Base-by-base conservation (phyloP, 2,113 vertebrate genomes). In the Papio anubis region DNA sequence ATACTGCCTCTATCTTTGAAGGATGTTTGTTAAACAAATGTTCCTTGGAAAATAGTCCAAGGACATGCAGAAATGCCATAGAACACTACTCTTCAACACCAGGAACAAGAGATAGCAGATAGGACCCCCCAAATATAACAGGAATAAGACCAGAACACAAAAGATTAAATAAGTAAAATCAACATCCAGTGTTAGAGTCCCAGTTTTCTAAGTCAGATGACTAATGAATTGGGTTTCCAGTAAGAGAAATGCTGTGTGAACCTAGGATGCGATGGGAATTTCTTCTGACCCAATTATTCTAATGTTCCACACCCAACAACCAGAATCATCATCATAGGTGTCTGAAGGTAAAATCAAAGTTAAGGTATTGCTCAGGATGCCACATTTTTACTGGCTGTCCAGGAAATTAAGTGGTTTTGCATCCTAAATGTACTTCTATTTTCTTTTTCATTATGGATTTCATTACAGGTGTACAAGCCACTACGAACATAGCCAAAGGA, bases 401-500 rank as follows among this genome's bases (percentile, higher is more conserved):
- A 25, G 45, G 8, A 88, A 93, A 68, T 92, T 87, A 88, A 88
- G 25, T 90, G 78, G 16, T 61, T 92, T 94, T 79, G 20, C 64
- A 93, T 81, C 68, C 79, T 66, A 92, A 73, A 94, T 93, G 88
- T 85, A 61, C 87, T 78, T 88, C 87, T 90, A 68, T 90, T 98
- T 97, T 96, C 64, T 45, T 92, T 96, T 92, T 59, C 57, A 76
- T 88, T 88, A 90, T 66, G 48, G 64, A 89, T 93, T 96, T 88
- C 59, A 90, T 97, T 97, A 57, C 21, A 92, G 55, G 64, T 90
- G 57, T 86, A 92, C 32, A 93, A 82, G 50, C n/a, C 88, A 92
- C 83, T 76, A 95, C 93, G 55, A 97, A 85, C 9, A 94, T 68
- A 90, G 87, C 89, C 92, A 92, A 94, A 96, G 96, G 92, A 97